phyloP scores from a whole-genome alignment of 2,888 invertebrate species.

The Drosophila yooni region DNA sequence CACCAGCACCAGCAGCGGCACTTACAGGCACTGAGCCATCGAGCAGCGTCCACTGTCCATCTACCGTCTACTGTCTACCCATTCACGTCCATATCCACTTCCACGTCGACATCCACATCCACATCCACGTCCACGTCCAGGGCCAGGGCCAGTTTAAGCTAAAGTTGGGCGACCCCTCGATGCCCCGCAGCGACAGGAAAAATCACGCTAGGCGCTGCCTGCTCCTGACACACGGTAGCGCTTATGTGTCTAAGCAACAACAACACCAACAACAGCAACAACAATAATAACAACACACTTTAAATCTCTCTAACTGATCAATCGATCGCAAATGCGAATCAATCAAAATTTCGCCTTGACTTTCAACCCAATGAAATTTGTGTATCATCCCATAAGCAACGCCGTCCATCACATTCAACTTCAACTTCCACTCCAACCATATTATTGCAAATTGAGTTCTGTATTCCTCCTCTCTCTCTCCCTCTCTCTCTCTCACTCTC shows the following conservation, averaged over 20 bases:
- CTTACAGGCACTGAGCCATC: conserved; percentile 34
- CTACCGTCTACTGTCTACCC: conserved; percentile 28
- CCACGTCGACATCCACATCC: conserved; percentile 4
- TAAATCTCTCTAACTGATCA: conserved; percentile 12
- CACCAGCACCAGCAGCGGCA: conserved; percentile 39
- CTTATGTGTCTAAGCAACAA: conserved; percentile 62
- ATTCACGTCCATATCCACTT: conserved; percentile 23
- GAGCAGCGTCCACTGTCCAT: conserved; percentile 6
- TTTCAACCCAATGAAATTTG: conserved; percentile 15
- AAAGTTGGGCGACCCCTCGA: conserved; percentile 42
- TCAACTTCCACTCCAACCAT: neutral
- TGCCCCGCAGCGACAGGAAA: conserved; percentile 71
- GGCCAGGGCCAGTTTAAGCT: conserved; percentile 38
- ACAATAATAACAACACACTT: conserved; percentile 21
- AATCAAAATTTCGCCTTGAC: conserved; percentile 35
- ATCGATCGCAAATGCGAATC: conserved; percentile 39
- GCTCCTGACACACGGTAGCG: conserved; percentile 73
- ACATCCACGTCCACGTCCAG: conserved; percentile 13
- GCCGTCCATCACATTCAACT: conserved; percentile 16
- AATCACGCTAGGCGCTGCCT: conserved; percentile 74
- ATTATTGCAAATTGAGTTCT: conserved; percentile 7
- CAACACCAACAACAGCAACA: conserved; percentile 28
- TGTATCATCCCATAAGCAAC: conserved; percentile 26
- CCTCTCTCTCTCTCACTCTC: neutral
- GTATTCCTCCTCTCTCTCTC: neutral